Evolutionary conservation across 1,140 invertebrate genomes (phyloP).

Genomic region (Pseudomyrmex sp.): DNA sequence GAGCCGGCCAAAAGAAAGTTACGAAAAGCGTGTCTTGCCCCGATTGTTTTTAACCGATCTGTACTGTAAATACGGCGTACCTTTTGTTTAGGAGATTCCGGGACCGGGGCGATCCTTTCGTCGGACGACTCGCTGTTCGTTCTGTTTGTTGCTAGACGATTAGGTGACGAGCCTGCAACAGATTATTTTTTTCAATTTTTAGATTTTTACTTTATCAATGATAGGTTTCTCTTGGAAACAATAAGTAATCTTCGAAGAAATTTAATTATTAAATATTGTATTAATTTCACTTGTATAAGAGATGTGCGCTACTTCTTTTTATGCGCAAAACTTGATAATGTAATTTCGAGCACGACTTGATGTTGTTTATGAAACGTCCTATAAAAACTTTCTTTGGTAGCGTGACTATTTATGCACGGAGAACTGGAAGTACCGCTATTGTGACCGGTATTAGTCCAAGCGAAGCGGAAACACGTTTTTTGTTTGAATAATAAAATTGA

Average conservation of each 20-base stretch:
- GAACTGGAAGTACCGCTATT: slow-evolving; percentile 34
- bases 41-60: slow-evolving; percentile 27
- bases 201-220: neutral
- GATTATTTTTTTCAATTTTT: slow-evolving; percentile 13
- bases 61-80: slow-evolving; percentile 77
- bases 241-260: no score
- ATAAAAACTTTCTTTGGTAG: slow-evolving; percentile 4
- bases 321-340: neutral
- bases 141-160: slow-evolving; percentile 84
- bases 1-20: slow-evolving; percentile 70
- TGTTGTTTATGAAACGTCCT: neutral
- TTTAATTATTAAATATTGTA: no score
- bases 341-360: neutral
- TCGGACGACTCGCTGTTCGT: slow-evolving; percentile 83
- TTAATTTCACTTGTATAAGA: neutral
- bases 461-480: slow-evolving; percentile 32
- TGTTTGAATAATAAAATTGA: slow-evolving; percentile 46
- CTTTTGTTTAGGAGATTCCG: slow-evolving; percentile 86
- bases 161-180: slow-evolving; percentile 86
- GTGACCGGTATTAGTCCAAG: slow-evolving; percentile 4
- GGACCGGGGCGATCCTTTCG: slow-evolving; percentile 82
- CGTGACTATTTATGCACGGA: slow-evolving; percentile 40
- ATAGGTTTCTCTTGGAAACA: no score
- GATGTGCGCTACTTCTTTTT: neutral
- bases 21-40: slow-evolving; percentile 65